Conservation (phyloP, 2,797 vertebrate species). For the Sardinella longiceps region DNA sequence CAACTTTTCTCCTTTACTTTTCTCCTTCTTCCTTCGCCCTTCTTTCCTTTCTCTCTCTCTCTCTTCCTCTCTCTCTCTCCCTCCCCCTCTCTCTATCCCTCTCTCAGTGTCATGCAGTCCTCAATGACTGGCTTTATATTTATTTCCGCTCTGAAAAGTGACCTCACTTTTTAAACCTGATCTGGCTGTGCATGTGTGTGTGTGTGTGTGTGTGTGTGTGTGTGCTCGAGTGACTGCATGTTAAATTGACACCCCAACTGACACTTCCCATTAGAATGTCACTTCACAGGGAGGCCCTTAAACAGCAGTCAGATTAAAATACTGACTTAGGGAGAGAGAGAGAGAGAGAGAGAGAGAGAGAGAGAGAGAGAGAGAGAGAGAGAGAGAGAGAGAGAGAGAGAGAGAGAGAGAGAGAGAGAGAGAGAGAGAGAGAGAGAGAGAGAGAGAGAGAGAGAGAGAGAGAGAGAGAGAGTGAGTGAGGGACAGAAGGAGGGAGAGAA, state of each 20-base stretch:
- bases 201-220: neutral
- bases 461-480: neutral
- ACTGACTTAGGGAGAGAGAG: neutral
- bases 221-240: neutral
- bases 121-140: neutral
- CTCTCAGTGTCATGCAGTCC: neutral
- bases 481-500: neutral
- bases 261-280: conserved; percentile 10
- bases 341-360: neutral
- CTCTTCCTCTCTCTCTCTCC: neutral
- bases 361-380: neutral
- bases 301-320: neutral
- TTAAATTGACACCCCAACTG: neutral
- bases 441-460: neutral
- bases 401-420: neutral
- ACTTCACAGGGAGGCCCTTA: neutral
- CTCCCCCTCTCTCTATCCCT: neutral
- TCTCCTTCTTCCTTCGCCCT: neutral
- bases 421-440: neutral
- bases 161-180: neutral
- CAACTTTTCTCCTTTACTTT: neutral
- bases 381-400: neutral
- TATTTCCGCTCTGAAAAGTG: neutral
- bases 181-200: too few relatives aligned
- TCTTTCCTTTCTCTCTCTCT: neutral